Evolutionary conservation across 2,888 invertebrate genomes (phyloP).

Genomic region (Liodrosophila aerea): DNA sequence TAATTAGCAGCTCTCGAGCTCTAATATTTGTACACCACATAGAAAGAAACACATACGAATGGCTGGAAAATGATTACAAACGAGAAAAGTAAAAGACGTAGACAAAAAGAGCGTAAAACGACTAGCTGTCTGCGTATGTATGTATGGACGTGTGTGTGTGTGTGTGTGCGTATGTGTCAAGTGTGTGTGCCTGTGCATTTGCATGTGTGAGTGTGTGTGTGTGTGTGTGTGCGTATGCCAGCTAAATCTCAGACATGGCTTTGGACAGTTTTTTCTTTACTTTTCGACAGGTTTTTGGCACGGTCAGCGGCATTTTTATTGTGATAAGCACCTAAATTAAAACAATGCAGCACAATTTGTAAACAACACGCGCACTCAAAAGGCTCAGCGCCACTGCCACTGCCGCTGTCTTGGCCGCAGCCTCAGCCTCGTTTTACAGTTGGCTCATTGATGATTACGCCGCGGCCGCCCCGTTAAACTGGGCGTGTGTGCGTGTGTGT

Average conservation of each 20-base stretch:
- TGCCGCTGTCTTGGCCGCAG: neutral
- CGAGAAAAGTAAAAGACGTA: slow-evolving; percentile 77
- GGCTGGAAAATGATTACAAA: slow-evolving; percentile 74
- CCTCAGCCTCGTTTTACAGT: slow-evolving; percentile 56
- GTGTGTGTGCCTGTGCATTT: slow-evolving; percentile 19
- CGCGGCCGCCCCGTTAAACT: slow-evolving; percentile 52
- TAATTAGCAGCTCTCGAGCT: slow-evolving; percentile 77
- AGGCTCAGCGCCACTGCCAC: slow-evolving; percentile 30
- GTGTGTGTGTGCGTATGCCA: slow-evolving; percentile 39
- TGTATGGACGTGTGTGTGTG: slow-evolving; percentile 22
- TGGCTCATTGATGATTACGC: slow-evolving; percentile 73
- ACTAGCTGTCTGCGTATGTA: slow-evolving; percentile 24
- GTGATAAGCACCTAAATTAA: slow-evolving; percentile 35
- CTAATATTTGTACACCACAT: slow-evolving; percentile 71
- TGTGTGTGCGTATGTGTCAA: slow-evolving; percentile 14
- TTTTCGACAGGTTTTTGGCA: slow-evolving; percentile 35
- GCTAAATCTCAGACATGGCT: slow-evolving; percentile 39
- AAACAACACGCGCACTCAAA: slow-evolving; percentile 67
- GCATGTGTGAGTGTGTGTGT: slow-evolving; percentile 25
- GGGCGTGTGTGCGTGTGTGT: slow-evolving; percentile 31
- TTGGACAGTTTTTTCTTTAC: slow-evolving; percentile 23
- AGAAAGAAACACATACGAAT: slow-evolving; percentile 72
- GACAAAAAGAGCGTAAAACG: slow-evolving; percentile 73
- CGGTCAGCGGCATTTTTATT: slow-evolving; percentile 14
- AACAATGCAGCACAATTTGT: slow-evolving; percentile 53